Conservation (phyloP, 2,113 vertebrate genomes). For the Actenoides lindsayi region DNA sequence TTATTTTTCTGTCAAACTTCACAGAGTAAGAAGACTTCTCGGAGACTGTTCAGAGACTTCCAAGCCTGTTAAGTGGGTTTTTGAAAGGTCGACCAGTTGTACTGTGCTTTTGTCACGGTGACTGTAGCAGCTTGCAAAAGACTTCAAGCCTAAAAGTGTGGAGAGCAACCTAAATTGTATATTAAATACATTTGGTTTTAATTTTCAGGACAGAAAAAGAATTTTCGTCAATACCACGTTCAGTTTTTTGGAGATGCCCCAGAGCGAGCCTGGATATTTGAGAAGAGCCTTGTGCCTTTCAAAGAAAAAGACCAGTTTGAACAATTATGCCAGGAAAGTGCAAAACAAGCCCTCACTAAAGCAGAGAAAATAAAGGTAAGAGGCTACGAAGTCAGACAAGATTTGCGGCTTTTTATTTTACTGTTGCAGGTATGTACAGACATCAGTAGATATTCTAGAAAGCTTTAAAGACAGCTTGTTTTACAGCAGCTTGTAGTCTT, state of each 20-base stretch:
- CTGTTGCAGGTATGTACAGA: not conserved
- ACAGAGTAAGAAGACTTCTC: not conserved
- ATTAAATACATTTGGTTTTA: not conserved
- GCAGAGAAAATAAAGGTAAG: constrained; percentile 87
- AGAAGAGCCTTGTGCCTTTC: constrained; percentile 92
- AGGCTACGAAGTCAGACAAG: not conserved
- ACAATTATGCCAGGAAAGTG: constrained; percentile 84
- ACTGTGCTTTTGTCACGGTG: not conserved
- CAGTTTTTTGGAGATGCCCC: constrained; percentile 96
- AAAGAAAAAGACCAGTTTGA: constrained; percentile 90
- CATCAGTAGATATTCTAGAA: not conserved
- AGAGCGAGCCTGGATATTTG: constrained; percentile 94
- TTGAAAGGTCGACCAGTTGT: not conserved
- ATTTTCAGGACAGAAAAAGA: constrained; percentile 81
- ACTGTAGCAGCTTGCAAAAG: not conserved
- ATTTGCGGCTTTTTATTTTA: not conserved
- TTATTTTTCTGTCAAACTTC: not conserved
- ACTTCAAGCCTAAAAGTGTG: not conserved
- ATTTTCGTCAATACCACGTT: constrained; percentile 88
- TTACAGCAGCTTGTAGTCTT: not conserved
- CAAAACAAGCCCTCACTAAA: constrained; percentile 80
- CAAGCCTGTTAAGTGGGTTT: not conserved
- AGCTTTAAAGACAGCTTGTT: not conserved
- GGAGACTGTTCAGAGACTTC: not conserved
- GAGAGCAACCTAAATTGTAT: not conserved